Conservation (phyloP, 1,140 invertebrate species). For the Saccostrea cuccullata region DNA sequence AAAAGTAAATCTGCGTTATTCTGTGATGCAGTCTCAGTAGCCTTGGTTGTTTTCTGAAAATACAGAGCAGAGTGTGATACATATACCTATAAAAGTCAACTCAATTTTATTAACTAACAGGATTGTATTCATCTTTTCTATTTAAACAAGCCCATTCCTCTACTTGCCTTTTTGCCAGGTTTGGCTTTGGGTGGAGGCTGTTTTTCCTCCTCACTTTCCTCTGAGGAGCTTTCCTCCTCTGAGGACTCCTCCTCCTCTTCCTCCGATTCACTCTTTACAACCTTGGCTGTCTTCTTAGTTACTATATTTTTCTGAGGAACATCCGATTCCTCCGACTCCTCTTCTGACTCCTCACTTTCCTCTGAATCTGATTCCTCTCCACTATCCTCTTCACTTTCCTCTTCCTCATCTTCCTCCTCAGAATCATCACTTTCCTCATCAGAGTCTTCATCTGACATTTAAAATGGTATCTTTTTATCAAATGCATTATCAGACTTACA, state of each 20-base stretch:
- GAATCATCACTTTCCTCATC: conserved; percentile 66
- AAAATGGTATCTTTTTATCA: not conserved
- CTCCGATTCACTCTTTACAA: conserved; percentile 62
- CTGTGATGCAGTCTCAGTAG: conserved; percentile 40
- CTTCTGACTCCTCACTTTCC: conserved; percentile 67
- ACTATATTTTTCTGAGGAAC: conserved; percentile 24
- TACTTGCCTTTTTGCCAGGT: conserved; percentile 1
- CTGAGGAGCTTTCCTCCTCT: conserved; percentile 65
- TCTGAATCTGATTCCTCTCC: conserved; percentile 71
- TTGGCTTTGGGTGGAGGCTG: conserved; percentile 49
- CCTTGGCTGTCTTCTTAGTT: conserved; percentile 57
- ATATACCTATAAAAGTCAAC: no score
- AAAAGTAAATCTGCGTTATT: conserved; percentile 85
- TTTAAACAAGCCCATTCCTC: no score
- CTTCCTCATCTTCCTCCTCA: conserved; percentile 67
- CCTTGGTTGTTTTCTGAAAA: conserved; percentile 47
- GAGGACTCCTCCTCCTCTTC: conserved; percentile 63
- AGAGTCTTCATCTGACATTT: conserved; percentile 53
- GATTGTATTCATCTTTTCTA: no score
- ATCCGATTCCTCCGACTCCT: conserved; percentile 48
- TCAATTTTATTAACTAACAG: no score
- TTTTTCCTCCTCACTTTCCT: conserved; percentile 55
- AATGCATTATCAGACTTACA: not conserved
- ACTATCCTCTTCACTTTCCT: conserved; percentile 72
- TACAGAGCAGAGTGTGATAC: no score